These are phyloP conservation scores for Chrysocyon brachyurus DNA, from an alignment of 2,797 vertebrate species.

Conservation along the genomic window DNA sequence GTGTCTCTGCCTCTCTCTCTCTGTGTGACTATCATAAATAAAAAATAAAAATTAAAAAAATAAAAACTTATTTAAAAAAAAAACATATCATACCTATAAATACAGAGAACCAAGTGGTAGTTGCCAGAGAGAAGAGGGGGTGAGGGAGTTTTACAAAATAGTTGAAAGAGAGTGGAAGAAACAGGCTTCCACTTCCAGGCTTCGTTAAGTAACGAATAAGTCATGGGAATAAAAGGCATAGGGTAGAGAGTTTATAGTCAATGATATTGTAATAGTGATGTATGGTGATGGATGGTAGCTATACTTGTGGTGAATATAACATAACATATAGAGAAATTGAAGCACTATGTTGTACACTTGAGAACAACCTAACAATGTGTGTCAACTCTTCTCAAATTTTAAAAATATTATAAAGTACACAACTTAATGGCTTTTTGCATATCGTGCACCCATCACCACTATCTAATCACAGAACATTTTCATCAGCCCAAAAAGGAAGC, in stretches of 20 bases:
- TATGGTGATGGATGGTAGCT: neutral
- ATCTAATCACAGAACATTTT: neutral
- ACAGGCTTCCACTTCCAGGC: neutral
- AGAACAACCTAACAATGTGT: neutral
- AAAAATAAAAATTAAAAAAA: no score
- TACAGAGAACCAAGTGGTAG: neutral
- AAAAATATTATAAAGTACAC: neutral
- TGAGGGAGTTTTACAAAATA: neutral
- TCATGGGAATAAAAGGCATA: neutral
- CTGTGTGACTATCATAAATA: no score
- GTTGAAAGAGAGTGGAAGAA: neutral
- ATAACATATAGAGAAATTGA: neutral
- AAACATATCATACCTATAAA: neutral
- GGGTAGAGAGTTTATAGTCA: neutral
- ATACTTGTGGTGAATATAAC: neutral
- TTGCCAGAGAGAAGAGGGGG: neutral
- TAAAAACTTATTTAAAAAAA: neutral
- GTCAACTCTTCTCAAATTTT: neutral
- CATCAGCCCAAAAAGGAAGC: neutral
- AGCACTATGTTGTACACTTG: neutral
- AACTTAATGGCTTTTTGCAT: neutral
- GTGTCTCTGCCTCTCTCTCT: no score
- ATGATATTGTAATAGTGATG: neutral
- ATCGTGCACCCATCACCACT: neutral
- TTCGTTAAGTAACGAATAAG: neutral